A percentile compares a stretch with the other conserved stretches of the same genome.
These are phyloP conservation scores for Xanthorhoe spadicearia DNA, from an alignment of 2,888 invertebrate species.

Conservation along the genomic window DNA sequence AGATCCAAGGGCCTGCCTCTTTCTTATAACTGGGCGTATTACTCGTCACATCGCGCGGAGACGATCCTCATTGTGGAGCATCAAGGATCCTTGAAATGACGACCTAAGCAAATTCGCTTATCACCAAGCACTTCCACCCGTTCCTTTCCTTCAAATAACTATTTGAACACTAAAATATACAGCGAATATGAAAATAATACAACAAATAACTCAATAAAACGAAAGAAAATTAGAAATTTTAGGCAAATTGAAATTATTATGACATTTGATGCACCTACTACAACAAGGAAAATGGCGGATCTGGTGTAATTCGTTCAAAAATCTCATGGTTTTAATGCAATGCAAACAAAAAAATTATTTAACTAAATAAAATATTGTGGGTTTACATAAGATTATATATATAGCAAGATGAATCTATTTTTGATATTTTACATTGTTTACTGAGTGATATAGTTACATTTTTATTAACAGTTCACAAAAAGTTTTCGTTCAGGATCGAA, in stretches of 20 bases:
- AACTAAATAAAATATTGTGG: too few species aligned
- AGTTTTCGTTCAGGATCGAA: too few species aligned
- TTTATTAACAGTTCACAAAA: too few species aligned
- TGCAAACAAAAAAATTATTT: not conserved
- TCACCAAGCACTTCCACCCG: slow-evolving; percentile 51
- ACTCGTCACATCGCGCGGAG: slow-evolving; percentile 76
- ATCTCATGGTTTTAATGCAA: not conserved
- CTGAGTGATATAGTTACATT: too few species aligned
- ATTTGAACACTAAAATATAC: slow-evolving; percentile 56
- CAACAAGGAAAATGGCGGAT: slow-evolving; percentile 84
- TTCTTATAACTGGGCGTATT: slow-evolving; percentile 64
- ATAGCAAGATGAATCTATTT: too few species aligned
- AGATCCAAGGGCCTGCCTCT: slow-evolving; percentile 48
- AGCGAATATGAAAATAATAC: slow-evolving; percentile 57
- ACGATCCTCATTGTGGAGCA: slow-evolving; percentile 77
- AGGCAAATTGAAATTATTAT: slow-evolving; percentile 81
- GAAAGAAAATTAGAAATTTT: slow-evolving; percentile 75
- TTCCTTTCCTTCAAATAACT: slow-evolving; percentile 54
- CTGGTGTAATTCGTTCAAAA: slow-evolving; percentile 50
- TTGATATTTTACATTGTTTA: too few species aligned
- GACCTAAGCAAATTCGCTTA: slow-evolving; percentile 65
- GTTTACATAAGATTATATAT: too few species aligned
- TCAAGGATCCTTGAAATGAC: slow-evolving; percentile 79
- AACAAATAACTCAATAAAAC: slow-evolving; percentile 71
- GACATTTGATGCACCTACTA: slow-evolving; percentile 85